Evolutionary conservation across 2,797 vertebrate species (phyloP).

Genomic region (Rhinophrynus dorsalis): DNA sequence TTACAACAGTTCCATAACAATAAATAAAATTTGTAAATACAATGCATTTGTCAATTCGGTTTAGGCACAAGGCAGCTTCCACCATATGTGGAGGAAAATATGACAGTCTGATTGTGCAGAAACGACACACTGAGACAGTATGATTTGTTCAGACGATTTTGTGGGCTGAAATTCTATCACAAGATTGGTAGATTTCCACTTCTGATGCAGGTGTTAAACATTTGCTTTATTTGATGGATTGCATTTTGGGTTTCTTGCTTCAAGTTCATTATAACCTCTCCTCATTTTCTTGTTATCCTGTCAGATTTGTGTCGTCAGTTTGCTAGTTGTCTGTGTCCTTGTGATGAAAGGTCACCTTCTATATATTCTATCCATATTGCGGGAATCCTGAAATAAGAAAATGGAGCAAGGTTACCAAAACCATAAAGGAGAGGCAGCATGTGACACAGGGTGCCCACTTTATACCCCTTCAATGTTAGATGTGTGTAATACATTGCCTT

Average conservation of each 20-base stretch:
- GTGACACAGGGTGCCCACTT: too few relatives aligned
- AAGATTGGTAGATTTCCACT: constrained; percentile 67
- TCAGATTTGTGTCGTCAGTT: constrained; percentile 85
- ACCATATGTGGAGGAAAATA: constrained; percentile 82
- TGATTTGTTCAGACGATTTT: constrained; percentile 78
- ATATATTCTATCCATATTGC: constrained; percentile 81
- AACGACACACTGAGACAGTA: constrained; percentile 84
- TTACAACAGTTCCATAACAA: constrained; percentile 93
- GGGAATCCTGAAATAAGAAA: constrained; percentile 69
- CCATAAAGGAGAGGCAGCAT: too few relatives aligned
- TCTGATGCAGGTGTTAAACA: constrained; percentile 75
- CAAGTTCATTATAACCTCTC: constrained; percentile 68
- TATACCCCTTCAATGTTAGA: too few relatives aligned
- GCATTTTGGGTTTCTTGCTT: constrained; percentile 82
- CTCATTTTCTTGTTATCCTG: constrained; percentile 73
- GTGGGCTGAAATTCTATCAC: constrained; percentile 74
- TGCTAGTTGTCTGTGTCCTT: constrained; percentile 87
- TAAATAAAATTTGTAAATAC: constrained; percentile 99
- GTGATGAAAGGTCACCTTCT: constrained; percentile 86
- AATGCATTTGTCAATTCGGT: constrained; percentile 99
- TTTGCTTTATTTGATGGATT: constrained; percentile 80
- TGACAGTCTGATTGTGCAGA: constrained; percentile 98
- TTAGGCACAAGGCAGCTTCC: constrained; percentile 99
- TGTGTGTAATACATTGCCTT: too few relatives aligned
- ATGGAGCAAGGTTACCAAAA: neutral